Evolutionary conservation across 2,888 invertebrate species (phyloP).

Genomic region (Hedya salicella): DNA sequence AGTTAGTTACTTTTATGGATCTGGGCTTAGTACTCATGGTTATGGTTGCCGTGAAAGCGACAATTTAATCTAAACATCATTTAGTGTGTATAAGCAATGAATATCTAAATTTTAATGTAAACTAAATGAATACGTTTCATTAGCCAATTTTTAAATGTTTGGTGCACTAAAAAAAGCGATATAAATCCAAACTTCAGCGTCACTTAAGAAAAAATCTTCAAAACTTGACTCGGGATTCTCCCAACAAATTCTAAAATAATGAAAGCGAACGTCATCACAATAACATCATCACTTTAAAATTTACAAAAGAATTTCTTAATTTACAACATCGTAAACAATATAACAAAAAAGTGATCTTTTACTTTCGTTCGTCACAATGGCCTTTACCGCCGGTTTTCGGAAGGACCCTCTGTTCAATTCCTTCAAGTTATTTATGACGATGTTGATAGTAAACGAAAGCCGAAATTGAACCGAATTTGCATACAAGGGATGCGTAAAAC

Average conservation of each 20-base stretch:
- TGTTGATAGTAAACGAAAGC: constrained; percentile 62
- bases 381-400: constrained; percentile 49
- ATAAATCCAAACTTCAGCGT: background rate
- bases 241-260: constrained; percentile 4
- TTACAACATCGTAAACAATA: constrained; percentile 43
- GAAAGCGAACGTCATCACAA: constrained; percentile 30
- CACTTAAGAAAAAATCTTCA: background rate
- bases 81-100: background rate
- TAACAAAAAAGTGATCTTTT: constrained; percentile 46
- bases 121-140: background rate
- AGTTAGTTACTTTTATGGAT: constrained; percentile 60
- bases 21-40: background rate
- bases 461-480: constrained; percentile 69
- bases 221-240: constrained; percentile 4
- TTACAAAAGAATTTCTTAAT: constrained; percentile 31
- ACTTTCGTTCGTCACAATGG: constrained; percentile 52
- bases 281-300: constrained; percentile 35
- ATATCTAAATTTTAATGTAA: background rate
- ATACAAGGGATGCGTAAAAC: constrained; percentile 66
- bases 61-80: background rate
- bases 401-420: constrained; percentile 52
- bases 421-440: constrained; percentile 62
- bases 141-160: background rate
- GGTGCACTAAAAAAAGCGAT: background rate
- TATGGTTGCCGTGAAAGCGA: background rate